These are phyloP conservation scores for Phymorhynchus buccinoides DNA, from an alignment of 1,140 invertebrate genomes.

Conservation along the genomic window DNA sequence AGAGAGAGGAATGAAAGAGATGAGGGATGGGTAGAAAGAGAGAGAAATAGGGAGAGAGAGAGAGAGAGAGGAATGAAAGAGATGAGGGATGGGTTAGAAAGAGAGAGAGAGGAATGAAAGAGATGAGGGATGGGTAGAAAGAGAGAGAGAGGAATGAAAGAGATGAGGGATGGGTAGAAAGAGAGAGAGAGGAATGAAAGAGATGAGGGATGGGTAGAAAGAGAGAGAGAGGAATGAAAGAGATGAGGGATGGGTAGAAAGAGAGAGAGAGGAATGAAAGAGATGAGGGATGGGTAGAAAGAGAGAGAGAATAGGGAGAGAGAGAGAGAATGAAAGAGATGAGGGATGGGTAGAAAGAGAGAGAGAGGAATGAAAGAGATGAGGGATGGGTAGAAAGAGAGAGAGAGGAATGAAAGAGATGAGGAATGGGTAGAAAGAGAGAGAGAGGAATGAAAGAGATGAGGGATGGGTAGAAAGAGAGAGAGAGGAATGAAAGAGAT, in stretches of 20 bases:
- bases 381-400: constrained; percentile 47
- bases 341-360: constrained; percentile 54
- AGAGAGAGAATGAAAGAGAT: constrained; percentile 62
- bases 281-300: too few species aligned
- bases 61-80: not conserved
- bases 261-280: too few species aligned
- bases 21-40: constrained; percentile 55
- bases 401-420: constrained; percentile 65
- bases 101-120: too few species aligned
- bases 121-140: constrained; percentile 10
- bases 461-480: constrained; percentile 47
- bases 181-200: not conserved
- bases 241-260: constrained; percentile 58
- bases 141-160: constrained; percentile 66
- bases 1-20: constrained; percentile 64
- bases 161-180: constrained; percentile 58
- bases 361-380: not conserved
- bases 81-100: too few species aligned
- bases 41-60: not conserved
- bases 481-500: constrained; percentile 65
- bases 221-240: constrained; percentile 66
- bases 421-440: constrained; percentile 52
- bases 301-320: not conserved
- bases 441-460: not conserved
- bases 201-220: constrained; percentile 19